phyloP scores from a whole-genome alignment of 2,113 vertebrate genomes.

The Notarius quadriscutis region DNA sequence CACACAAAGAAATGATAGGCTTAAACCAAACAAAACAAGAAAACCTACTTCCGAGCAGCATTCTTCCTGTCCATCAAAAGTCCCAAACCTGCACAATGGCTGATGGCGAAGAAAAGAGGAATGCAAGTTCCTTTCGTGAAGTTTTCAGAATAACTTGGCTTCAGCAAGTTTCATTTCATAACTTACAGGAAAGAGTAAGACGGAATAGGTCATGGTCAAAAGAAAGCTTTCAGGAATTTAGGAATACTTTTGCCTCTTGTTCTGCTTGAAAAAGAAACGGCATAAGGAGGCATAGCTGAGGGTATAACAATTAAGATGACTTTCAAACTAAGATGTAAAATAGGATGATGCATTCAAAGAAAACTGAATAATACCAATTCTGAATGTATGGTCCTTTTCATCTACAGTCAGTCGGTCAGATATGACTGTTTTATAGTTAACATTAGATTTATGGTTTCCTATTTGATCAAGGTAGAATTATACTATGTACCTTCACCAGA shows the following conservation, averaged over 20 bases:
- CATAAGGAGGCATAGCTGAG: background rate
- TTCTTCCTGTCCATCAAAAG: conserved; percentile 68
- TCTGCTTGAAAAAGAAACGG: background rate
- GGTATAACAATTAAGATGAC: background rate
- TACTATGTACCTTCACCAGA: background rate
- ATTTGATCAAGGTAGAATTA: conserved; percentile 16
- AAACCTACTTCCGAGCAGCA: conserved; percentile 58
- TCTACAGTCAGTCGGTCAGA: background rate
- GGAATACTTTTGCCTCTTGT: background rate
- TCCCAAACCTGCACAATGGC: conserved; percentile 57
- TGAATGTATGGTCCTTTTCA: background rate
- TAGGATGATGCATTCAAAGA: background rate
- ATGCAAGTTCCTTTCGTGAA: conserved; percentile 25
- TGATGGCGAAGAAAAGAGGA: conserved; percentile 42
- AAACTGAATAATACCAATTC: background rate
- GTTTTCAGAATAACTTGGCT: conserved; percentile 40
- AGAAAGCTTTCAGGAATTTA: background rate
- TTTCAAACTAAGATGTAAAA: background rate
- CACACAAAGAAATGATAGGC: conserved; percentile 62
- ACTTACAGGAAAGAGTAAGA: background rate
- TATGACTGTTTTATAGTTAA: background rate
- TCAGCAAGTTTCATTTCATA: background rate
- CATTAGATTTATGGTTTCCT: background rate
- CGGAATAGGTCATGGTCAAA: background rate
- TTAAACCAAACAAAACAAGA: conserved; percentile 60